Evolutionary conservation across 1,140 invertebrate genomes (phyloP), one percentile per base, ranked within the genome.

Genomic region (Atta texana): DNA sequence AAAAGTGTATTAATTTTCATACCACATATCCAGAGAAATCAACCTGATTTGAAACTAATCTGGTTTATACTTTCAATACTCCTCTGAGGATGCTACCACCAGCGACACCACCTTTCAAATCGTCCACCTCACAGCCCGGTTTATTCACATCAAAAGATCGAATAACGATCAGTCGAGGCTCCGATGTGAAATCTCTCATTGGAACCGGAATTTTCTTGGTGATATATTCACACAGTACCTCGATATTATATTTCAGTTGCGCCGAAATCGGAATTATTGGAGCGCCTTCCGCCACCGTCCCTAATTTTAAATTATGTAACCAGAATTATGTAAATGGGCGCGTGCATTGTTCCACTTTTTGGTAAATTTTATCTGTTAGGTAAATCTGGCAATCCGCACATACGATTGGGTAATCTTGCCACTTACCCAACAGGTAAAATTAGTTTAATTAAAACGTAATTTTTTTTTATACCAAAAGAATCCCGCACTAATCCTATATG

Each of bases 71-170:
- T 95, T 98, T 98, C 5, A 99, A 96, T 6, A 99, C 99, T 87
- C 99, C 99, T 94, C 98, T 97, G 1, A 99, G 95, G 91, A 99
- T 99, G 94, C 98, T 99, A 34, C 99, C 99, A 88, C 99, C 99
- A 87, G 99, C 99, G 10, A 99, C 99, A 49, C 99, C 99, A 51
- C 99, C 99, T 94, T 99, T 99, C 10, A 99, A 95, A 94, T 99
- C 99, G 89, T 99, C 98, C 0, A 99, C 99, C 95, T 99, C 99
- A 95, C 99, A 99, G 44, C 99, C 99, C 24, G 99, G 99, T 95
- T 99, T 99, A 95, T 99, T 99, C 0, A 99, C 99, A 95, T 99
- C 99, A 95, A 99, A 99, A 12, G 99, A 99, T 88, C 99, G 96
- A 93, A 99, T 99, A 51, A 99, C 99, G 93, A 99, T 99, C 87